Evolutionary conservation across 2,888 invertebrate species (phyloP).

Genomic region (Drosophila mercatorum): DNA sequence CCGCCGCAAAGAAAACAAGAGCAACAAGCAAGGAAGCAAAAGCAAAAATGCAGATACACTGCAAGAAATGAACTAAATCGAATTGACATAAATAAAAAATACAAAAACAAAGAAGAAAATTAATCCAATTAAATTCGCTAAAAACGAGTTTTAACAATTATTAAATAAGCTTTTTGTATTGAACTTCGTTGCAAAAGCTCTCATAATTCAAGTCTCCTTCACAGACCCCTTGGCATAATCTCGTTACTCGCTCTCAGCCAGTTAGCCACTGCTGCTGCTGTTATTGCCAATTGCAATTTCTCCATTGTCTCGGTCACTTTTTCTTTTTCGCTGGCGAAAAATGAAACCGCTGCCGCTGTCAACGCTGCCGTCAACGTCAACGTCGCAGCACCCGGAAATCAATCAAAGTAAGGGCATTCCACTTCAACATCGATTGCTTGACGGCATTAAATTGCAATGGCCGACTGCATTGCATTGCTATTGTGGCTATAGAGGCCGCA

Average conservation of each 20-base stretch:
- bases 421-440: conserved; percentile 60
- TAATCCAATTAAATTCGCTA: neutral
- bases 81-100: neutral
- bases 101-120: too few species aligned
- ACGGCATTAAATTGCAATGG: conserved; percentile 66
- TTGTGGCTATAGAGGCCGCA: conserved; percentile 39
- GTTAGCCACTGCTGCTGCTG: conserved; percentile 13
- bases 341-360: conserved; percentile 43
- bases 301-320: conserved; percentile 64
- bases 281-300: conserved; percentile 56
- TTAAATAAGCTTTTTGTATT: neutral
- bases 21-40: conserved; percentile 19
- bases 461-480: conserved; percentile 36
- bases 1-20: conserved; percentile 26
- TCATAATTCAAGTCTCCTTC: conserved; percentile 3
- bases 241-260: conserved; percentile 23
- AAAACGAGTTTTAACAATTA: neutral
- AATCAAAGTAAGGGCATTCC: conserved; percentile 81
- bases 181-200: neutral
- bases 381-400: conserved; percentile 79
- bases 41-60: neutral
- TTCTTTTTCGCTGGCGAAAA: conserved; percentile 53
- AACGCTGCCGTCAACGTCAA: conserved; percentile 44
- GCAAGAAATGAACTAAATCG: neutral
- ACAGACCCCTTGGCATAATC: conserved; percentile 27